Evolutionary conservation across 1,140 invertebrate species (phyloP).

Genomic region (Arctopsyche grandis): DNA sequence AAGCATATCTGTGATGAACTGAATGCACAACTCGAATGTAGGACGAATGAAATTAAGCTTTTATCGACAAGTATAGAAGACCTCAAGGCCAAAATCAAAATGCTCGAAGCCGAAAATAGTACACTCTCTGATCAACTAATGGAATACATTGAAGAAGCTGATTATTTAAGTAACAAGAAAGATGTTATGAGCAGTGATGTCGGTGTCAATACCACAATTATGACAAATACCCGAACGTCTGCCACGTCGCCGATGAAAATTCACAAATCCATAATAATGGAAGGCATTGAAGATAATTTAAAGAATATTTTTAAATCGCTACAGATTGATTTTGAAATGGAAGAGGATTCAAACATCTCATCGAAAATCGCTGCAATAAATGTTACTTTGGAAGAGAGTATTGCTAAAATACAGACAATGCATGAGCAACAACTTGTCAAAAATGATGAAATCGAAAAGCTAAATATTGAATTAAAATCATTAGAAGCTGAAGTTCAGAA

Average conservation of each 20-base stretch:
- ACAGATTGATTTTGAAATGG: not conserved
- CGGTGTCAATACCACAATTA: not conserved
- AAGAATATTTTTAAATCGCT: not conserved
- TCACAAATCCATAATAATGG: not conserved
- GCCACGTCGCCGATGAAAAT: not conserved
- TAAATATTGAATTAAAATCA: not conserved
- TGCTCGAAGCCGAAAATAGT: conserved; percentile 21
- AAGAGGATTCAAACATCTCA: not conserved
- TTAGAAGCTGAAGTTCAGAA: not conserved
- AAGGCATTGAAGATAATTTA: not conserved
- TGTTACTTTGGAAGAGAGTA: not conserved
- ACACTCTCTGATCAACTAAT: conserved; percentile 16
- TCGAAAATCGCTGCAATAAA: not conserved
- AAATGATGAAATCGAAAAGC: not conserved
- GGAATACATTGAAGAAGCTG: conserved; percentile 33
- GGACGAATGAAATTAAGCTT: not conserved
- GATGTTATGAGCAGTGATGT: not conserved
- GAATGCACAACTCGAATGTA: not conserved
- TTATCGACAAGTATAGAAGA: not conserved
- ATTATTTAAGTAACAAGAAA: conserved; percentile 21
- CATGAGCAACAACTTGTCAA: not conserved
- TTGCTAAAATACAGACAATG: not conserved
- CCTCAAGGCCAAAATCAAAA: not conserved
- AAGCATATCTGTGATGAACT: not conserved
- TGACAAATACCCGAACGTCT: not conserved